Percentiles rank a stretch among this genome's conserved stretches.
Conservation (phyloP, 2,888 invertebrate species). For the Folsomia candida region DNA sequence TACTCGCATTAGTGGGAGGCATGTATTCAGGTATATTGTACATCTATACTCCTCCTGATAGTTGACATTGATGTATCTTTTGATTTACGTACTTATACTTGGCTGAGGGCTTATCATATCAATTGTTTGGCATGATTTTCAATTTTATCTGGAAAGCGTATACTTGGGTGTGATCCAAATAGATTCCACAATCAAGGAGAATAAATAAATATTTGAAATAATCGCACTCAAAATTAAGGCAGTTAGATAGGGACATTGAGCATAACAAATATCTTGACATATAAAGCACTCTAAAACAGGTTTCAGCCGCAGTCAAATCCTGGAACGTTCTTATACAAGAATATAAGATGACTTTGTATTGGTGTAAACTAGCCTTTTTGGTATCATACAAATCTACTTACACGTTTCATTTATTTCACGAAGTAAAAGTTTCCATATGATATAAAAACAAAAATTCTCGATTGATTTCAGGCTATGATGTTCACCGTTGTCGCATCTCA, state of each 20-base stretch:
- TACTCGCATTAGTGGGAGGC: no score
- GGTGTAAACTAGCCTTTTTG: background rate
- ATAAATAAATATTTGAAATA: background rate
- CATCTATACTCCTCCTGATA: no score
- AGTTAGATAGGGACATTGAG: no score
- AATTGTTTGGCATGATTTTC: background rate
- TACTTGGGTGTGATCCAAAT: background rate
- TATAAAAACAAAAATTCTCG: no score
- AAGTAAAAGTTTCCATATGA: background rate
- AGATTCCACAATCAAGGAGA: background rate
- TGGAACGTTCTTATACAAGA: background rate
- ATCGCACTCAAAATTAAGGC: no score
- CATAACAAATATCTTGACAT: no score
- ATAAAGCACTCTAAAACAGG: no score
- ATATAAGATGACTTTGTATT: background rate
- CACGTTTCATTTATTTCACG: background rate
- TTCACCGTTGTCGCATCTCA: conserved; percentile 9
- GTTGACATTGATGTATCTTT: background rate
- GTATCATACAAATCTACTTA: no score
- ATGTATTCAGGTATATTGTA: no score
- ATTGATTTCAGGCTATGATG: background rate
- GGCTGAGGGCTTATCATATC: background rate
- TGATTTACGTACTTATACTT: background rate
- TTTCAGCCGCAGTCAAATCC: background rate
- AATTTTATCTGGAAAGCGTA: background rate